Base-by-base conservation (phyloP, 2,797 vertebrate species). In the Lacerta viridis region DNA sequence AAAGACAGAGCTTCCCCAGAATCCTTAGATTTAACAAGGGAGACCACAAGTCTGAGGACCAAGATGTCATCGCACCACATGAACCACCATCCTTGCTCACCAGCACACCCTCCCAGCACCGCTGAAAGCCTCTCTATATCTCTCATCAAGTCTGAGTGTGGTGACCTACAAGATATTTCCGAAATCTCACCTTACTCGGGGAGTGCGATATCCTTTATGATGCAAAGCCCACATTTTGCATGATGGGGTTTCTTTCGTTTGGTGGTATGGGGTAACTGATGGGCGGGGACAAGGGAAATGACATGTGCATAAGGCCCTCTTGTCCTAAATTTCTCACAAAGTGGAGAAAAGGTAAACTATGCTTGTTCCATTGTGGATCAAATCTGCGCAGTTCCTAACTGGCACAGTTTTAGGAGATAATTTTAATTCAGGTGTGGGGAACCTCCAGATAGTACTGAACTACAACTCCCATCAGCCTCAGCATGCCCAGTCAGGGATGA, bases 101-200 rank as follows among this genome's bases (percentile, higher is more conserved):
- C 99, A 18, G 98, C 97, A 83, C 98, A 99, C 95, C 97, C 98
- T 10, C 98, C 98, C 95, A 99, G 98, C 89, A 97, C 98, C 0
- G 98, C 98, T 0, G 99, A 99, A 95, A 98, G 98, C 43, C 98
- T 99, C 77, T 99, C 99, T 89, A 96, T 99, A 94, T 99, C 99
- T 59, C 98, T 99, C 95, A 99, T 99, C 96, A 99, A 99, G 96
- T 99, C 99, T 0, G 99, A 99, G 97, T 99, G 98, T 20, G 97
- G 98, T 1, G 99, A 99, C 94, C 98, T 99, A 91, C 98, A 99
- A 97, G 99, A 99, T 97, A 99, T 99, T 98, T 97, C 98, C 0
- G 99, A 99, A 96, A 99, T 99, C 97, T 99, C 99, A 8, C 98
- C 98, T 93, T 99, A 99, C 96, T 99, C 99, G 93, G 98, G 98